Evolutionary conservation across 1,140 invertebrate species (phyloP), one percentile per base, ranked within the genome.

Genomic region (Heliconius hermathena): DNA sequence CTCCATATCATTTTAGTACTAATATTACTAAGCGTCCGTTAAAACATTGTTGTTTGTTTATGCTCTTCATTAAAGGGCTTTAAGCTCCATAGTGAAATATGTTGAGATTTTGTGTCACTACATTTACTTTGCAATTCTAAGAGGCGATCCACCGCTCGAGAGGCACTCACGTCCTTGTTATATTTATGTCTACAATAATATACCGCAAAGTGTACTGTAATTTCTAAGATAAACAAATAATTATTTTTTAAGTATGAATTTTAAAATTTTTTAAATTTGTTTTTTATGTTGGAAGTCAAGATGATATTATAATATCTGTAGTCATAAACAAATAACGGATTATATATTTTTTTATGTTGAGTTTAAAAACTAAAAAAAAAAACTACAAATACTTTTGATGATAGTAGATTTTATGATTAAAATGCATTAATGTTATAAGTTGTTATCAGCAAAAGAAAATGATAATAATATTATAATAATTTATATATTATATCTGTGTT

Each of bases 121-220:
- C 76, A 77, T 77, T 77, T 77, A 72, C 76, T 77, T 73, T 71
- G 71, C 71, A 73, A 77, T 77, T 77, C 33, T 57, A 49, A 70
- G 71, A 77, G 49, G 49, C 71, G 71, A 77, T 77, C 70, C 76
- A 70, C 29, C 71, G 71, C 33, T 71, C 5, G 16, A 71, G 20
- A 71, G 71, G 20, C 20, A 36, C 36, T 38, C 71, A 36, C 8
- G 33, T 71, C 36, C 71, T 71, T 33, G 9, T 71, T 71, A n/a
- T 38, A 38, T 38, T 38, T n/a, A 71, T 71, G 71, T 36, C 38
- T 71, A 33, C 16, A 71, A 36, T 46, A 46, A 46, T 46, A 46
- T 71, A 71, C 20, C 2, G 5, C 9, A 38, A 9, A 71, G 13
- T 38, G 3, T 38, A 71, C 16, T 13, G 71, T 38, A 20, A 71